Evolutionary conservation across 2,888 invertebrate genomes (phyloP), one percentile per base, ranked within the genome.

Genomic region (Steromphala cineraria): DNA sequence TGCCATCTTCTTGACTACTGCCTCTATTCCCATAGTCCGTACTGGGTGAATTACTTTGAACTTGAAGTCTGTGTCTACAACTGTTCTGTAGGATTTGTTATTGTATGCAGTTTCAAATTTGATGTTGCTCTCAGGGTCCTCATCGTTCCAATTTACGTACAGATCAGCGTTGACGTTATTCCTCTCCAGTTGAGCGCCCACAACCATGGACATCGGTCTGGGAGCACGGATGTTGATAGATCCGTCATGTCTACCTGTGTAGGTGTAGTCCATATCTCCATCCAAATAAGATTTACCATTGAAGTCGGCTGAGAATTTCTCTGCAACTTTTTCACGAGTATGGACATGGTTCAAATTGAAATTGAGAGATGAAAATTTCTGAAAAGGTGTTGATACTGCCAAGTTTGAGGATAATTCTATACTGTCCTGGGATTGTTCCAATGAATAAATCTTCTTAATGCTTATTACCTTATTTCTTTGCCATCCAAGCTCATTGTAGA

Each of bases 61-160:
- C 10, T 28, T 46, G 24, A 62, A 53, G 74, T 75, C 80, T 28
- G 53, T 52, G 8, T 82, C 74, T 2, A 71, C 53, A 76, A 85
- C 82, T n/a, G 71, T 36, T 13, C 81, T 81, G 31, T 83, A 85
- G 5, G 84, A 81, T 53, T 78, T 74, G 74, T 88, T 75, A 7
- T 84, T 83, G 40, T 84, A 84, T 15, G 85, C 86, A 28, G 83
- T 82, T 52, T 82, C 86, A 53, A 90, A 80, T 78, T 87, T 86
- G 24, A 90, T 19, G 40, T 84, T 85, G 76, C 87, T 88, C 75
- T 86, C 84, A 1, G 82, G 75, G 17, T 87, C 81, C 7, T 78
- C 76, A 31, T 90, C 88, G 84, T 92, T 87, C 92, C 92, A 92
- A 85, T 92, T 90, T 19, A 91, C 76, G 24, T 81, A 82, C 7